Evolutionary conservation across 2,113 vertebrate species (phyloP).

Genomic region (Saguinus imperator): DNA sequence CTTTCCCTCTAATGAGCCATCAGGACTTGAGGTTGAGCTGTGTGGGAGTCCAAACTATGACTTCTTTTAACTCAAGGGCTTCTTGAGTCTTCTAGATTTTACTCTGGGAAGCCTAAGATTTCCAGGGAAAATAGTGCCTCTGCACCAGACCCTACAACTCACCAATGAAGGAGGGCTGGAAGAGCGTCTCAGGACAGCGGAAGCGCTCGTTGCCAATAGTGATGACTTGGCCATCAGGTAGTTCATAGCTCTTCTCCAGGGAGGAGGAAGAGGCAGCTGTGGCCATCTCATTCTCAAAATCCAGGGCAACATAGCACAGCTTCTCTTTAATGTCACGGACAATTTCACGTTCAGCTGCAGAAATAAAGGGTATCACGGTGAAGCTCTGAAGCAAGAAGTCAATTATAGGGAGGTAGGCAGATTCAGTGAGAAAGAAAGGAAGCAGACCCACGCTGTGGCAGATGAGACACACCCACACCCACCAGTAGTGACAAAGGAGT

Average conservation of each 20-base stretch:
- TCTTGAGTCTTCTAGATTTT: neutral
- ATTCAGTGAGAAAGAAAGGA: neutral
- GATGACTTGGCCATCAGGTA: slow-evolving; percentile 97
- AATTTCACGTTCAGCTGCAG: slow-evolving; percentile 95
- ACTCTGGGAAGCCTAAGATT: neutral
- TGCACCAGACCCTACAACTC: slow-evolving; percentile 69
- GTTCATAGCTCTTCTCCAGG: slow-evolving; percentile 96
- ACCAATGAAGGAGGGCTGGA: slow-evolving; percentile 99
- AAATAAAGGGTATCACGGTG: slow-evolving; percentile 63
- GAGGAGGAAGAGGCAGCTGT: slow-evolving; percentile 97
- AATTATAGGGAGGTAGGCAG: neutral
- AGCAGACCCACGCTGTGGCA: neutral
- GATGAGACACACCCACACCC: slow-evolving; percentile 52
- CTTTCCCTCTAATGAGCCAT: neutral
- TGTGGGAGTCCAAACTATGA: neutral
- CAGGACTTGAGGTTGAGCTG: neutral
- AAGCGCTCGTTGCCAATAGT: slow-evolving; percentile 97
- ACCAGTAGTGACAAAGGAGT: slow-evolving; percentile 97
- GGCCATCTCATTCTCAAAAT: slow-evolving; percentile 99
- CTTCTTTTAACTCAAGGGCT: neutral
- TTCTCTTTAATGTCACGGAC: slow-evolving; percentile 98
- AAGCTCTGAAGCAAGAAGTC: slow-evolving; percentile 48
- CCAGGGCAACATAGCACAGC: slow-evolving; percentile 94
- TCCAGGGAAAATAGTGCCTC: neutral
- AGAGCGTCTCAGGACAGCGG: slow-evolving; percentile 96